phyloP scores from a whole-genome alignment of 2,888 invertebrate genomes.

The Ectemnius lituratus region DNA sequence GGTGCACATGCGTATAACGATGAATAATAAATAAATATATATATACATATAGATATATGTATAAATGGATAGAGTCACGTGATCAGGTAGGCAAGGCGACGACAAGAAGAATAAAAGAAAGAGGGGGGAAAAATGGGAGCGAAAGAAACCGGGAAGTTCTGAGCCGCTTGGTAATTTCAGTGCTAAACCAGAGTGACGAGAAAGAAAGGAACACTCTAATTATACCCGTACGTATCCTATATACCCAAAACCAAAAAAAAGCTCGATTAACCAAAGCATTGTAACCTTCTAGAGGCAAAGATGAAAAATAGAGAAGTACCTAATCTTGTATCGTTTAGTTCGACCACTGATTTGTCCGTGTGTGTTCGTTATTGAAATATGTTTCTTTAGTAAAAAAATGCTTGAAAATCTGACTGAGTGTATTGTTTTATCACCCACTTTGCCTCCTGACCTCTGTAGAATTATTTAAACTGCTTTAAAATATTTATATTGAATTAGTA shows the following conservation, averaged over 20 bases:
- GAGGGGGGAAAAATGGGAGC: not conserved
- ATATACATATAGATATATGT: too few species aligned
- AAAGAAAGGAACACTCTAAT: slow-evolving; percentile 51
- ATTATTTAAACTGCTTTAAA: not conserved
- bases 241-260: slow-evolving; percentile 65
- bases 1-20: too few species aligned
- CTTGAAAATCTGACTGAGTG: slow-evolving; percentile 49
- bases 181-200: slow-evolving; percentile 45
- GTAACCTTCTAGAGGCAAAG: slow-evolving; percentile 73
- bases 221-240: slow-evolving; percentile 73
- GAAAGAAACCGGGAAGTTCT: slow-evolving; percentile 45
- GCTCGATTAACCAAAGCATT: slow-evolving; percentile 66
- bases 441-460: not conserved
- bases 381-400: slow-evolving; percentile 81
- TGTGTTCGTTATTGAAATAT: slow-evolving; percentile 81
- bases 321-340: slow-evolving; percentile 73
- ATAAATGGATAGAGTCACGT: slow-evolving; percentile 29
- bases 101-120: not conserved
- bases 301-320: slow-evolving; percentile 70
- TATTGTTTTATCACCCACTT: not conserved
- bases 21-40: too few species aligned
- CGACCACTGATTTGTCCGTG: slow-evolving; percentile 79
- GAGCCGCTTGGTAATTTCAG: slow-evolving; percentile 66
- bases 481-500: too few species aligned
- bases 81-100: slow-evolving; percentile 46